Evolutionary conservation across 2,888 invertebrate species (phyloP).

Genomic region (Linnaemya tessellans): DNA sequence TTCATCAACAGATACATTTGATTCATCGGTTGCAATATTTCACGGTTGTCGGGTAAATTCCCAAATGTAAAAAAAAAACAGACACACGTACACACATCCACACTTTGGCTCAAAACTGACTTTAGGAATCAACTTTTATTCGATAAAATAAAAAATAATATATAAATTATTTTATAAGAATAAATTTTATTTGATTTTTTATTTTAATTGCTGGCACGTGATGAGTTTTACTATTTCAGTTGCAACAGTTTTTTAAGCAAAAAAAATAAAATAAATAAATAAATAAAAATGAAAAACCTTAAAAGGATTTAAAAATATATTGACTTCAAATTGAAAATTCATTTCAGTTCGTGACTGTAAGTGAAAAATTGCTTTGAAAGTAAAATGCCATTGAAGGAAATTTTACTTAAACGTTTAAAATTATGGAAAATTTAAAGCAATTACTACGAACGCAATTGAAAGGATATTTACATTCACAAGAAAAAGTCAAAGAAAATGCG

Average conservation of each 20-base stretch:
- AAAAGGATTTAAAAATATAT: conserved; percentile 18
- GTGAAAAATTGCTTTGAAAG: background rate
- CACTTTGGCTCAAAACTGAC: background rate
- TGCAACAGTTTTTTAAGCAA: background rate
- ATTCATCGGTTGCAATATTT: conserved; percentile 41
- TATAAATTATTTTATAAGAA: conserved; percentile 36
- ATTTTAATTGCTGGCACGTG: conserved; percentile 57
- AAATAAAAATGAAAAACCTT: background rate
- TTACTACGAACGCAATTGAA: background rate
- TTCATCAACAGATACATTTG: conserved; percentile 13
- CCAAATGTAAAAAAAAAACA: conserved; percentile 14
- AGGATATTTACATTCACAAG: background rate
- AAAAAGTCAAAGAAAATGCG: background rate
- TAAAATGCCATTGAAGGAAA: background rate
- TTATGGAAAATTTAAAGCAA: conserved; percentile 4
- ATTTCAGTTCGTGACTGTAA: conserved; percentile 43
- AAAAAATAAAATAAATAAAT: background rate
- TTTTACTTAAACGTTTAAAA: background rate
- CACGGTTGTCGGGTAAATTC: conserved; percentile 17
- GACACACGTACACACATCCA: background rate
- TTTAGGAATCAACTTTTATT: conserved; percentile 12
- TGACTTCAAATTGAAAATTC: background rate
- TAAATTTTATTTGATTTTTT: conserved; percentile 42
- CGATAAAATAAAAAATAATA: conserved; percentile 25
- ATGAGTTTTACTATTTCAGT: conserved; percentile 23